Evolutionary conservation across 2,888 invertebrate genomes (phyloP).

Genomic region (Dimorphilus gyrociliatus): DNA sequence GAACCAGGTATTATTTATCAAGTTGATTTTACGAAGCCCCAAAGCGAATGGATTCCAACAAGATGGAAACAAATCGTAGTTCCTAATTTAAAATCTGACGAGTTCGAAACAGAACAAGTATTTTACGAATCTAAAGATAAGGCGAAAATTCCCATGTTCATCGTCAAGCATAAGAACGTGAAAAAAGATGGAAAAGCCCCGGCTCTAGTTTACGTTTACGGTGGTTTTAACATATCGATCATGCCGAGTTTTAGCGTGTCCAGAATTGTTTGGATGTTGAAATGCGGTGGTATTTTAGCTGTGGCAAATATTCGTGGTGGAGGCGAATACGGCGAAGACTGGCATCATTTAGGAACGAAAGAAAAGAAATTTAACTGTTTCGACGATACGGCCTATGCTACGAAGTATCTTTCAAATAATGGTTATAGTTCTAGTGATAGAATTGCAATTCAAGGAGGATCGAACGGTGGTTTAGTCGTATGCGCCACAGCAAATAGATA

Average conservation of each 20-base stretch:
- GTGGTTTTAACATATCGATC: slow-evolving; percentile 84
- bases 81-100: slow-evolving; percentile 41
- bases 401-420: slow-evolving; percentile 59
- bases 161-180: slow-evolving; percentile 47
- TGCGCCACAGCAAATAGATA: slow-evolving; percentile 86
- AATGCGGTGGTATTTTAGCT: slow-evolving; percentile 71
- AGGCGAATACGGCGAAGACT: slow-evolving; percentile 84
- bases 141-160: slow-evolving; percentile 87
- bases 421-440: slow-evolving; percentile 26
- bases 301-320: slow-evolving; percentile 89
- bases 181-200: slow-evolving; percentile 55
- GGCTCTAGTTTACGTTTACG: slow-evolving; percentile 82
- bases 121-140: slow-evolving; percentile 85
- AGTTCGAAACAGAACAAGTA: slow-evolving; percentile 69
- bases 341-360: slow-evolving; percentile 83
- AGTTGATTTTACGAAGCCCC: slow-evolving; percentile 56
- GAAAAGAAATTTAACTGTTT: slow-evolving; percentile 91
- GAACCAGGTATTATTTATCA: slow-evolving; percentile 72
- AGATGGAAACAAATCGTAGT: slow-evolving; percentile 40
- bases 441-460: slow-evolving; percentile 77
- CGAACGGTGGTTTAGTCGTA: slow-evolving; percentile 90
- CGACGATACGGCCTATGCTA: slow-evolving; percentile 85
- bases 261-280: slow-evolving; percentile 69
- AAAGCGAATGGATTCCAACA: too few relatives aligned
- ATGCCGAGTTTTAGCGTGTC: slow-evolving; percentile 76